These are phyloP conservation scores for Trichomalopsis sarcophagae DNA, from an alignment of 1,140 invertebrate genomes.

Conservation along the genomic window DNA sequence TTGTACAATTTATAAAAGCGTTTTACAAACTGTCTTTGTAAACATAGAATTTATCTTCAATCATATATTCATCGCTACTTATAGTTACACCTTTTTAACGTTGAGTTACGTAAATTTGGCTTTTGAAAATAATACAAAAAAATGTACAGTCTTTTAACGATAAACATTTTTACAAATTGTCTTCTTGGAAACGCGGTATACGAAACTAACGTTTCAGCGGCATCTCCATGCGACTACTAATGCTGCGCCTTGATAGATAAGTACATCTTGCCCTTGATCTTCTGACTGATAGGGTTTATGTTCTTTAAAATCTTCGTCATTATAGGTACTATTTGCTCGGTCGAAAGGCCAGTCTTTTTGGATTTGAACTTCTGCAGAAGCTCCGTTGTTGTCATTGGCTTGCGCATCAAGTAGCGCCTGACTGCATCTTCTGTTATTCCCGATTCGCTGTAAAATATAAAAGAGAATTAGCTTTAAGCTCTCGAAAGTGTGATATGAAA, in stretches of 20 bases:
- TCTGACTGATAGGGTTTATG: slow-evolving; percentile 95
- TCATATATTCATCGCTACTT: neutral
- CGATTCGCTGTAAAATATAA: slow-evolving; percentile 80
- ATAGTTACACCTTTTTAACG: neutral
- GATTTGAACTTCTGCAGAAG: slow-evolving; percentile 96
- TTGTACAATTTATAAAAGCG: neutral
- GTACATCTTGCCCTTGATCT: slow-evolving; percentile 96
- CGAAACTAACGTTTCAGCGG: neutral
- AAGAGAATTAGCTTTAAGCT: slow-evolving; percentile 7
- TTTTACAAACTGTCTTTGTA: too few relatives aligned
- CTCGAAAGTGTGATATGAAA: neutral
- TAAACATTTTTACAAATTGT: neutral
- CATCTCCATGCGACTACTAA: slow-evolving; percentile 39
- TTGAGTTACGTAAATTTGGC: neutral
- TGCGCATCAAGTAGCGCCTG: slow-evolving; percentile 92
- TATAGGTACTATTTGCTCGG: slow-evolving; percentile 91
- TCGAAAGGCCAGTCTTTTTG: slow-evolving; percentile 92
- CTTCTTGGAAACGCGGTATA: neutral
- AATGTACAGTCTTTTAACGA: neutral
- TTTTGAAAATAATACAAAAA: neutral
- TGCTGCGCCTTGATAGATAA: slow-evolving; percentile 85
- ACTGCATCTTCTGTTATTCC: slow-evolving; percentile 96
- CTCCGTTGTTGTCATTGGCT: slow-evolving; percentile 97
- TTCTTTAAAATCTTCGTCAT: slow-evolving; percentile 96
- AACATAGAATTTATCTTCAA: too few relatives aligned